phyloP scores from a whole-genome alignment of 2,888 invertebrate species.

The Torymus texanus region DNA sequence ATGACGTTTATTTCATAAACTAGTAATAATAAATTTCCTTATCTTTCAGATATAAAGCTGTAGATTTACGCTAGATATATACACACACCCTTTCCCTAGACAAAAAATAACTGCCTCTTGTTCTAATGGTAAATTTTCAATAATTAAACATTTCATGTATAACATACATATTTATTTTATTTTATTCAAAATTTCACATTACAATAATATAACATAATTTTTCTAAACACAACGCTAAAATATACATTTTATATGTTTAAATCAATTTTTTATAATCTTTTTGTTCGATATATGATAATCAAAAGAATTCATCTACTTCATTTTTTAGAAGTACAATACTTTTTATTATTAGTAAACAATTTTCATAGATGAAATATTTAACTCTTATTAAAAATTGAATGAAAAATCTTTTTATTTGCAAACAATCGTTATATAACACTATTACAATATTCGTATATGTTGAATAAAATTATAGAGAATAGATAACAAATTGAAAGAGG shows the following conservation, averaged over 20 bases:
- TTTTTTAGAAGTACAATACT: conserved; percentile 65
- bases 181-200: conserved; percentile 69
- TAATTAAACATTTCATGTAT: conserved; percentile 43
- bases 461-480: conserved; percentile 33
- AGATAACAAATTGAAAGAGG: conserved; percentile 42
- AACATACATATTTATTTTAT: conserved; percentile 65
- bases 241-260: conserved; percentile 68
- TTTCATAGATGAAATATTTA: conserved; percentile 31
- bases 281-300: conserved; percentile 66
- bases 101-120: too few species aligned
- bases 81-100: not conserved
- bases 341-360: conserved; percentile 58
- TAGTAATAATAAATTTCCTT: conserved; percentile 10
- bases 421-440: conserved; percentile 33
- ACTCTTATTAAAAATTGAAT: conserved; percentile 23
- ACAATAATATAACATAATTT: conserved; percentile 72
- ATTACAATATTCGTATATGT: conserved; percentile 26
- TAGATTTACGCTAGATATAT: too few species aligned
- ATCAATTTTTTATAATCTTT: conserved; percentile 63
- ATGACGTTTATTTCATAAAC: not conserved
- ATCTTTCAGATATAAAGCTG: not conserved
- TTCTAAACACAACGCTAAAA: conserved; percentile 72
- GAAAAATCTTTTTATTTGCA: conserved; percentile 14
- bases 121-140: not conserved
- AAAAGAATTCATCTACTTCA: conserved; percentile 67